Evolutionary conservation across 2,888 invertebrate genomes (phyloP), one percentile per base, ranked within the genome.

Genomic region (Scaeva pyrastri): DNA sequence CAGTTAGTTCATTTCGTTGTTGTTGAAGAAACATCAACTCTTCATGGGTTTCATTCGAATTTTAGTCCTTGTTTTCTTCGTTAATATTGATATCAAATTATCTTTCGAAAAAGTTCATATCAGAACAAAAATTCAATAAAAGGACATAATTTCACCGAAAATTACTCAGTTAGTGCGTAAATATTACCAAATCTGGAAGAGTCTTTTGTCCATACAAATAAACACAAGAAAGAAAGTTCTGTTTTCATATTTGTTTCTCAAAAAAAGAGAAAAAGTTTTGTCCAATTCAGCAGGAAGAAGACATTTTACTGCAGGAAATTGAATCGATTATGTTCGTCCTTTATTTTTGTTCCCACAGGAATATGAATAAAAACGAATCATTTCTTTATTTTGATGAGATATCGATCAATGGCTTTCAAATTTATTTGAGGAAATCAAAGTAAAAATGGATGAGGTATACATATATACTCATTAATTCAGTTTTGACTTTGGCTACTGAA

Each of bases 81-180:
- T 31, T 16, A 56, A 56, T 56, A 56, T 36, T 56, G 43, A 2
- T 43, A 73, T 79, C 76, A 78, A 83, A 58, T 73, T 74, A 74
- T 56, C 62, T 68, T 60, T 52, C 16, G 16, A 16, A 50, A 19
- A 66, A 43, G 11, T 3, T 2, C 1, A 16, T 3, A 45, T 5
- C 2, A 16, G 7, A 50, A 66, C 39, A 39, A 21, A 72, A 73
- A 45, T 73, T 78, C 60, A 70, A 64, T 79, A 50, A 79, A 79
- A 55, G 55, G 48, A 78, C 70, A 64, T 74, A 74, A 64, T 71
- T 84, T 74, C 36, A 23, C 41, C 55, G 23, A 74, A 74, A 70
- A 71, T 70, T 78, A 52, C 52, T 72, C 77, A 72, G 56, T 76
- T 66, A 76, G 64, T 64, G 70, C 48, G 36, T 64, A 56, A 72